Percentiles rank a stretch among this genome's conserved stretches.
These are phyloP conservation scores for Eupleurogrammus muticus DNA, from an alignment of 2,797 vertebrate species.

Conservation along the genomic window DNA sequence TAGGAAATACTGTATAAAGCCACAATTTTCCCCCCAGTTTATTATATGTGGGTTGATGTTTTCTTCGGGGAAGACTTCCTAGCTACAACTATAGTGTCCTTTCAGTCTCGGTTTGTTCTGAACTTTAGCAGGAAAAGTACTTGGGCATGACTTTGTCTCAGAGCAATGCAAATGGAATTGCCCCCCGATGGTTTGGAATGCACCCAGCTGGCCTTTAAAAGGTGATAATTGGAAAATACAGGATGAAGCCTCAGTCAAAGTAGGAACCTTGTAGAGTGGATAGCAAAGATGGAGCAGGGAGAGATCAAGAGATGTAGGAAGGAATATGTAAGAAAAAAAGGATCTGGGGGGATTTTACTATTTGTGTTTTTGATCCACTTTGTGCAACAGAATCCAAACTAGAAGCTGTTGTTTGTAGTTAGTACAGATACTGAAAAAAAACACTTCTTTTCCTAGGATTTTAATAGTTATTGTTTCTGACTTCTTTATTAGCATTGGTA, in stretches of 20 bases:
- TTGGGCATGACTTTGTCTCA: conserved; percentile 97
- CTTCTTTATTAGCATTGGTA: neutral
- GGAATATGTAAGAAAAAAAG: conserved; percentile 9
- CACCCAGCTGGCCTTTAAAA: conserved; percentile 99
- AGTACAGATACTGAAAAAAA: neutral
- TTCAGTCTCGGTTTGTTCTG: conserved; percentile 88
- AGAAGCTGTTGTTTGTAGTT: neutral
- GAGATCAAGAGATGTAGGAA: conserved; percentile 31
- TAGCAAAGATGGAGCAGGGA: conserved; percentile 60
- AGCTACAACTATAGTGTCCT: conserved; percentile 52
- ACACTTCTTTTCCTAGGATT: neutral
- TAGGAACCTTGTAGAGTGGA: conserved; percentile 88
- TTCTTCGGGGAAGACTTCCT: conserved; percentile 15
- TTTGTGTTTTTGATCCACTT: neutral
- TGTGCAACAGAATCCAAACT: neutral
- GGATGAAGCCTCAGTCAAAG: conserved; percentile 96
- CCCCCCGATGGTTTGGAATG: conserved; percentile 98
- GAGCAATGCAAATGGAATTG: conserved; percentile 99
- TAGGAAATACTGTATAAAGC: neutral
- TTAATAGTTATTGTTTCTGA: neutral
- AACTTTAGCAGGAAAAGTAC: conserved; percentile 97
- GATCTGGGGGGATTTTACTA: neutral
- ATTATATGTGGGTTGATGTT: conserved; percentile 15
- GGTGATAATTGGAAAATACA: conserved; percentile 99
- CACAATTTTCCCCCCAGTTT: neutral